Base-by-base conservation (phyloP, 2,888 invertebrate species). In the Drosophila pegasa region DNA sequence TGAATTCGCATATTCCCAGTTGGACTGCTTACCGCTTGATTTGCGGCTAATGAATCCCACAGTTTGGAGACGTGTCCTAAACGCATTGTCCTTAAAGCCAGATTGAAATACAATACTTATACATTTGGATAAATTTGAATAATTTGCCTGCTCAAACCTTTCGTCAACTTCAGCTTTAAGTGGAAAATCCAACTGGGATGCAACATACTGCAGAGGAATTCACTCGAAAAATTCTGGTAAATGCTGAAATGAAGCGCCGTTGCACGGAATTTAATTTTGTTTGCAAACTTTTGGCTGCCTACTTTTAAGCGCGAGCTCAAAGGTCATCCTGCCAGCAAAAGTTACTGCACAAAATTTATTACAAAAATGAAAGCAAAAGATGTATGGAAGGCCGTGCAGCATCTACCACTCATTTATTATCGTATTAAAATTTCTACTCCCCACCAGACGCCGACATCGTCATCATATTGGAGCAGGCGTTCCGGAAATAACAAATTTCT, bases 401-500 rank as follows among this genome's bases (percentile, higher is more conserved):
- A 40, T 33, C 51, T 37, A 14, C 48, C 54, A 52, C 59, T 81
- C 77, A 81, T 75, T 87, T 87, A 78, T 81, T 85, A 85, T 81
- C 72, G 74, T 75, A 84, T 84, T 81, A 87, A 87, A 87, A 81
- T 81, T 73, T 63, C 58, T 52, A 50, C 48, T 61, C 45, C 57
- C 40, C 58, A 29, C 50, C 31, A 18, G 16, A 48, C 51, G 25
- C 5, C 2, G 50, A 22, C 50, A n/a, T 31, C 64, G n/a, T 37
- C 56, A 16, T 54, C 47, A 47, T 60, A 74, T 79, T 69, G 74
- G 64, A 56, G 63, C 78, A 70, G 68, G 71, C 72, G 52, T 80
- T 56, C 76, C 79, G 86, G 88, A 89, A 89, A 89, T 84, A 86
- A 80, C 87, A 86, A 89, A 89, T 87, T 89, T 88, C 89, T 89